phyloP scores from a whole-genome alignment of 2,113 vertebrate genomes.

The Dicrurus megarhynchus region DNA sequence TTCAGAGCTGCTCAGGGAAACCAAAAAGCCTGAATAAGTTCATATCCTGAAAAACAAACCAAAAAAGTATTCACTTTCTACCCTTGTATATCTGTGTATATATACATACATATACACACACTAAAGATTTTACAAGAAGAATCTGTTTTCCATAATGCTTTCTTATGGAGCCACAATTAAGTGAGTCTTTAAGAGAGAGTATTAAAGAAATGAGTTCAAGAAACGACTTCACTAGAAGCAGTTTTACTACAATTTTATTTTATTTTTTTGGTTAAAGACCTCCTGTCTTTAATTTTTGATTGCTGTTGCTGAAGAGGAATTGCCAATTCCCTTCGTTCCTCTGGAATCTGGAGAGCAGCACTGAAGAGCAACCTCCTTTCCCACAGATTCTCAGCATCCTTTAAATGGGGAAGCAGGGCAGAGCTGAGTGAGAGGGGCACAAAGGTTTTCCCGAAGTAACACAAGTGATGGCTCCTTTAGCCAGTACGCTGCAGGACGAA shows the following conservation, averaged over 20 bases:
- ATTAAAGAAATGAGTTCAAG: constrained; percentile 7
- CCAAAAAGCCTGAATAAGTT: background rate
- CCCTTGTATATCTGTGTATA: background rate
- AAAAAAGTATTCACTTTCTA: background rate
- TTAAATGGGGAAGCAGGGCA: background rate
- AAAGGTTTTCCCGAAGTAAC: background rate
- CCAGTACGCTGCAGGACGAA: background rate
- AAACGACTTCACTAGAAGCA: background rate
- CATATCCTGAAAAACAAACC: background rate
- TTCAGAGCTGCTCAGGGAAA: background rate
- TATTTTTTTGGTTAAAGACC: background rate
- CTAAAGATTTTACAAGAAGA: constrained; percentile 2
- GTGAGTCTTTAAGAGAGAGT: background rate
- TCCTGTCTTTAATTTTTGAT: background rate
- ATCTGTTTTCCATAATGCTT: constrained; percentile 43
- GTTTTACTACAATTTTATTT: background rate
- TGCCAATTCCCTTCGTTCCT: background rate
- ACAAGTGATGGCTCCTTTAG: background rate
- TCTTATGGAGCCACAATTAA: background rate
- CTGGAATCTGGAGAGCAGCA: background rate
- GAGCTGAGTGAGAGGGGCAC: background rate
- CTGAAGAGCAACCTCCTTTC: background rate
- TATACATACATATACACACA: background rate
- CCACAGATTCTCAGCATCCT: background rate
- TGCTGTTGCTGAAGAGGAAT: background rate